These are phyloP conservation scores for Campoletis sonorensis DNA, from an alignment of 1,140 invertebrate genomes.

Conservation along the genomic window DNA sequence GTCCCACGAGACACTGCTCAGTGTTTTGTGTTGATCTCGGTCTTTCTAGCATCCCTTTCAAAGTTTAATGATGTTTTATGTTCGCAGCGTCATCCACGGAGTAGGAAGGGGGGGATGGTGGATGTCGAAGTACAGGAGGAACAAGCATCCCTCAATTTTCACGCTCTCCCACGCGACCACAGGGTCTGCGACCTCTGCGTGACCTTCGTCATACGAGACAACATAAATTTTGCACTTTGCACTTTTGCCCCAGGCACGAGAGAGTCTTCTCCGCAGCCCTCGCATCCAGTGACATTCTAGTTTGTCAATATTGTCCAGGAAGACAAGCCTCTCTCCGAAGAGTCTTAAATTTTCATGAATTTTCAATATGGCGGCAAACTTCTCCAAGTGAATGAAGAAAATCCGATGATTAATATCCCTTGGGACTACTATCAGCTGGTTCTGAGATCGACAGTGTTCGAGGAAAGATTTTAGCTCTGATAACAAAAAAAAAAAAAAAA, in stretches of 20 bases:
- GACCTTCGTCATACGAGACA: neutral
- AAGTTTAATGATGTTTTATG: constrained; percentile 8
- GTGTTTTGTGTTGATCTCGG: neutral
- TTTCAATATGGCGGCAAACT: neutral
- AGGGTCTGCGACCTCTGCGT: neutral
- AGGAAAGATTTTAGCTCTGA: no score
- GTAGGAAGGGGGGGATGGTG: neutral
- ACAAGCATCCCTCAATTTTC: neutral
- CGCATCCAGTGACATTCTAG: neutral
- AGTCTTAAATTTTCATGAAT: constrained; percentile 14
- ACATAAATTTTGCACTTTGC: neutral
- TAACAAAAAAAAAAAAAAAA: no score
- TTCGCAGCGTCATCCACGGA: neutral
- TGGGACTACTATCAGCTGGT: no score
- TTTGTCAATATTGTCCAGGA: neutral
- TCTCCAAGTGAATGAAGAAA: no score
- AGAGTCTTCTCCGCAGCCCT: neutral
- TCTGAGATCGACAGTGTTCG: no score
- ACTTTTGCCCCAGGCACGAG: neutral
- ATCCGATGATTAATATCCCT: no score
- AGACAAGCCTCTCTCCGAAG: neutral
- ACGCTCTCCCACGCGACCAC: neutral
- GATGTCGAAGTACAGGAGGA: neutral
- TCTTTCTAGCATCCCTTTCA: neutral
- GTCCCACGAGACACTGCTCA: neutral